These are phyloP conservation scores for Candidula unifasciata DNA, from an alignment of 2,888 invertebrate genomes.

Conservation along the genomic window DNA sequence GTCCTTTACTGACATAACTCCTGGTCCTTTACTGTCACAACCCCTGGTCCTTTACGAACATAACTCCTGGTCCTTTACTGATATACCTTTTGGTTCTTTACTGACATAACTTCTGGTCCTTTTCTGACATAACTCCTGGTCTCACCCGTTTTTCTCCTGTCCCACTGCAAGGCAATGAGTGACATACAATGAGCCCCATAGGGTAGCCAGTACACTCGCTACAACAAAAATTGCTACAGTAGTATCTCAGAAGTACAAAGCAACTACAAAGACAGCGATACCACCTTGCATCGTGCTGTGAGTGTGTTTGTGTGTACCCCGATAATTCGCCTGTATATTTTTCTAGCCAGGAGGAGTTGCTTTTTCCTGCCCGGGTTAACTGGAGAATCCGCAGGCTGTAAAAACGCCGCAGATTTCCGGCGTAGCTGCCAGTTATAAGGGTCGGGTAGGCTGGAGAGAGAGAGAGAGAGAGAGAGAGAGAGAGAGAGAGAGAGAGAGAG, in stretches of 20 bases:
- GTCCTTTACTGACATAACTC: too few relatives aligned
- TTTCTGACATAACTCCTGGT: too few relatives aligned
- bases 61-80: too few relatives aligned
- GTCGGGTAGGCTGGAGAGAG: background rate
- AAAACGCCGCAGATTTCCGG: conserved; percentile 29
- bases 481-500: too few relatives aligned
- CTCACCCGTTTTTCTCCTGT: too few relatives aligned
- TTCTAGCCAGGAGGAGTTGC: conserved; percentile 3
- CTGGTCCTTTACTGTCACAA: too few relatives aligned
- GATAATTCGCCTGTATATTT: conserved; percentile 36
- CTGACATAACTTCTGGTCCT: too few relatives aligned
- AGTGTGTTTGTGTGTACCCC: conserved; percentile 13
- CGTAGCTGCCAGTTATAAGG: conserved; percentile 21
- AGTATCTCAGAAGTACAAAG: background rate
- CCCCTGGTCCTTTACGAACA: too few relatives aligned
- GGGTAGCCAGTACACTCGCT: background rate
- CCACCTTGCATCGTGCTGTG: background rate
- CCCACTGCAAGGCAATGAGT: too few relatives aligned
- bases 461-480: too few relatives aligned
- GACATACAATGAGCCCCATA: too few relatives aligned
- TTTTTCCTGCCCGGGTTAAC: conserved; percentile 16
- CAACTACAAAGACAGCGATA: background rate
- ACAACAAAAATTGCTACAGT: background rate
- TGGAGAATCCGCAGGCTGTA: conserved; percentile 4
- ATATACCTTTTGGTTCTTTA: too few relatives aligned